Conservation (phyloP, 2,797 vertebrate genomes). For the Xiphorhynchus erythropygius region DNA sequence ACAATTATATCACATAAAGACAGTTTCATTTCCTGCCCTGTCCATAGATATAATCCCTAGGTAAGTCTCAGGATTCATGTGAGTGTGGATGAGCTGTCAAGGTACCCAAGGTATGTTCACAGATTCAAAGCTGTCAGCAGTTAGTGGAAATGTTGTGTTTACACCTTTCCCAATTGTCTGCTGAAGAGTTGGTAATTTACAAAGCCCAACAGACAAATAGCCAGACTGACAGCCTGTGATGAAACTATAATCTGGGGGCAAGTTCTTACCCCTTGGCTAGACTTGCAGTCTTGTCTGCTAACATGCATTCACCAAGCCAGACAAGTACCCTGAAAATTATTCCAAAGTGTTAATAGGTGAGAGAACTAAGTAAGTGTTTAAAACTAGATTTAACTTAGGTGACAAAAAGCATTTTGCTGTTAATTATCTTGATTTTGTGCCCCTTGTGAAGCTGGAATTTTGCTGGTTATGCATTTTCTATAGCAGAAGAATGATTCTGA, state of each 20-base stretch:
- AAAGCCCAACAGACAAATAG: background rate
- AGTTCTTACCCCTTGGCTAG: background rate
- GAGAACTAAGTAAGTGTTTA: background rate
- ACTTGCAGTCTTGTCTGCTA: background rate
- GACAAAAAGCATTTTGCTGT: background rate
- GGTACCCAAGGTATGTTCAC: background rate
- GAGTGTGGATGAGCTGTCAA: background rate
- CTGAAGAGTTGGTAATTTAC: background rate
- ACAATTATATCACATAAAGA: background rate
- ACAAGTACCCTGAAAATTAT: background rate
- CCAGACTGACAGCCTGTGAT: background rate
- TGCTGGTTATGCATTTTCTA: background rate
- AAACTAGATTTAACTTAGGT: background rate
- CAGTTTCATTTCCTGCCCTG: background rate
- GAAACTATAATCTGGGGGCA: background rate
- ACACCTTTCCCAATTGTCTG: background rate
- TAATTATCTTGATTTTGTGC: background rate
- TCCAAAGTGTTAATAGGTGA: background rate
- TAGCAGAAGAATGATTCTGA: background rate
- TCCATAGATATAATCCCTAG: background rate
- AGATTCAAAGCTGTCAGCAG: background rate
- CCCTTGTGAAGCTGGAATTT: background rate
- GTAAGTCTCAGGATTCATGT: background rate
- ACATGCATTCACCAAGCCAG: background rate
- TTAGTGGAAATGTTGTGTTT: background rate